Conservation (phyloP, 2,797 vertebrate genomes). For the Acanthis flammea region DNA sequence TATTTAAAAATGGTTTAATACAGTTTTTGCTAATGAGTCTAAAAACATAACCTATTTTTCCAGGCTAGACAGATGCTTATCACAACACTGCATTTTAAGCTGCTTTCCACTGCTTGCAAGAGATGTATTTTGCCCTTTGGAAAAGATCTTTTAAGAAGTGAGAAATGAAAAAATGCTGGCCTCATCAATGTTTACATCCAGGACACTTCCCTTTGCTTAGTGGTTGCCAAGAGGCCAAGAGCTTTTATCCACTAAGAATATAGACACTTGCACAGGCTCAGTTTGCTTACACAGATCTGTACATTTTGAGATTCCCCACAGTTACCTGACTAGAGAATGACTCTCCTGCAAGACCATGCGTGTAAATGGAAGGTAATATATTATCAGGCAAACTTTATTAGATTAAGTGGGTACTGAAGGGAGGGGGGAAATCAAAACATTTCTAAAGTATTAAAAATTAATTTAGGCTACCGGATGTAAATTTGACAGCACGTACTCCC, state of each 20-base stretch:
- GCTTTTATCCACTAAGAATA: background rate
- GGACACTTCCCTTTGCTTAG: background rate
- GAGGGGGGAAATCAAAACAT: background rate
- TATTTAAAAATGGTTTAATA: background rate
- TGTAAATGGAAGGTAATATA: background rate
- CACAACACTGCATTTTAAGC: background rate
- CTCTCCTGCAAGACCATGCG: background rate
- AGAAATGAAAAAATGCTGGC: background rate
- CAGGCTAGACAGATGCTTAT: background rate
- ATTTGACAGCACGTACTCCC: background rate
- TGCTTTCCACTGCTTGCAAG: background rate
- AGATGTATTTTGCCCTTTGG: background rate
- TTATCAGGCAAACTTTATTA: background rate
- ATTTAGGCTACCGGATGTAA: background rate
- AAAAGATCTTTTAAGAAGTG: background rate
- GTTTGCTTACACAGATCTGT: background rate
- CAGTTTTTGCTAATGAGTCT: background rate
- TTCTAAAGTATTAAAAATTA: background rate
- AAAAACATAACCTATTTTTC: constrained; percentile 7
- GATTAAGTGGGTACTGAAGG: background rate
- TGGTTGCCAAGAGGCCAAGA: constrained; percentile 7
- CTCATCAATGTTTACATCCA: background rate
- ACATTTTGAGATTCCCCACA: background rate
- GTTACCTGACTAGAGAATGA: background rate
- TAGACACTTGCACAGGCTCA: background rate